Evolutionary conservation across 1,140 invertebrate genomes (phyloP).

Genomic region (Amphibalanus amphitrite): DNA sequence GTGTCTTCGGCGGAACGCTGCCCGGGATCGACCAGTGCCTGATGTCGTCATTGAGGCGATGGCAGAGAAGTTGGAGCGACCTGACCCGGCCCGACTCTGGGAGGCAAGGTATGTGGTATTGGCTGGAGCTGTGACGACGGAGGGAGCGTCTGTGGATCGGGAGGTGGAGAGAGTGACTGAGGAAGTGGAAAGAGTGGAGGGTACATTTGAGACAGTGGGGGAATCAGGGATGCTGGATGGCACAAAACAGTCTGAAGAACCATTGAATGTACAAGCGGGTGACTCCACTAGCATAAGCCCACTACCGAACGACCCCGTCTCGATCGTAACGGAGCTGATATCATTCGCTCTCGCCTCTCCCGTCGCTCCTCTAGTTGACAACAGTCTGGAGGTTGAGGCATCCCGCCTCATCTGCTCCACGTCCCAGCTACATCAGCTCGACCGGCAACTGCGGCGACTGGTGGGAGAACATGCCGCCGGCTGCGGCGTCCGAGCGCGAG

Average conservation of each 20-base stretch:
- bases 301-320: neutral
- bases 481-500: neutral
- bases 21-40: conserved; percentile 19
- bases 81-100: conserved; percentile 9
- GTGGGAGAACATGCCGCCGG: neutral
- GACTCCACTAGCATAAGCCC: neutral
- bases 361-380: neutral
- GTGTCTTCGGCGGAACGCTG: conserved; percentile 23
- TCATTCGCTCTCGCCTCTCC: neutral
- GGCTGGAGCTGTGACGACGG: no score
- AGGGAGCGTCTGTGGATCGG: neutral
- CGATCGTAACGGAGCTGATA: neutral
- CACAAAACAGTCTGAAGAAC: no score
- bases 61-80: conserved; percentile 22
- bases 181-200: no score
- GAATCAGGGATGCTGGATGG: neutral
- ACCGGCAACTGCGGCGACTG: neutral
- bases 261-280: no score
- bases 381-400: neutral
- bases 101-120: no score
- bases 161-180: neutral
- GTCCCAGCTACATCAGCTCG: neutral
- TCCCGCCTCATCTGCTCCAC: neutral
- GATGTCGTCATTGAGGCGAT: conserved; percentile 25
- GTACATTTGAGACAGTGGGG: no score